phyloP scores from a whole-genome alignment of 2,888 invertebrate genomes.

The Drosophila quinaria region DNA sequence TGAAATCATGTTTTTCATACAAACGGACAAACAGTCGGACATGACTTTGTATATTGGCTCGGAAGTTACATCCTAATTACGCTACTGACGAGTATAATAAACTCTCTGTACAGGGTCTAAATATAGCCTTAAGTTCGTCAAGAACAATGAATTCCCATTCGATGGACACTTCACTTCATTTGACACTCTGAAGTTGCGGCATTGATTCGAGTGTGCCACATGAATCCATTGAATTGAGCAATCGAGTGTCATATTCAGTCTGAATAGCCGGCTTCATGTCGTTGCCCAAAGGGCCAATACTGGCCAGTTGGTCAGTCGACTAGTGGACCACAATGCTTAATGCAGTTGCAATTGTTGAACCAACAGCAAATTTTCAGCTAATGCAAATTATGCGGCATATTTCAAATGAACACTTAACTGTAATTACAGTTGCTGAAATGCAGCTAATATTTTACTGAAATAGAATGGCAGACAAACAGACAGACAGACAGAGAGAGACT shows the following conservation, averaged over 20 bases:
- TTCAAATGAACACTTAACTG: constrained; percentile 57
- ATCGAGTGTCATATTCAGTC: constrained; percentile 39
- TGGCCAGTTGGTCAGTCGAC: constrained; percentile 1
- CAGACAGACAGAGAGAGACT: constrained; percentile 3
- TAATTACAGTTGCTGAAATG: constrained; percentile 67
- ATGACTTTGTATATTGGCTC: no score
- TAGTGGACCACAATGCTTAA: constrained; percentile 19
- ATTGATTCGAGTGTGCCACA: constrained; percentile 34
- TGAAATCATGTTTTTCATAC: no score
- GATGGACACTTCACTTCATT: constrained; percentile 39
- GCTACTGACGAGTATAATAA: no score
- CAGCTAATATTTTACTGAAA: constrained; percentile 58
- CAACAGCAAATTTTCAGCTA: constrained; percentile 52
- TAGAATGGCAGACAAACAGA: constrained; percentile 11
- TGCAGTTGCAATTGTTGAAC: constrained; percentile 19
- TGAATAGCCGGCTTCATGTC: not conserved
- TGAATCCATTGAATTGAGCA: constrained; percentile 28
- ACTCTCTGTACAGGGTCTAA: not conserved
- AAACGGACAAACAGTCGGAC: no score
- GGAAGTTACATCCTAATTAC: no score
- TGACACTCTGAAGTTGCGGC: constrained; percentile 37
- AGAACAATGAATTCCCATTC: constrained; percentile 10
- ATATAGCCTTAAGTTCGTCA: constrained; percentile 1
- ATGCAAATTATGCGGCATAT: constrained; percentile 62
- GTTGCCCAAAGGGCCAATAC: constrained; percentile 5